Percentiles rank a stretch among this genome's conserved stretches.
phyloP scores from a whole-genome alignment of 2,888 invertebrate species.

The Liopterus haemorrhoidalis region DNA sequence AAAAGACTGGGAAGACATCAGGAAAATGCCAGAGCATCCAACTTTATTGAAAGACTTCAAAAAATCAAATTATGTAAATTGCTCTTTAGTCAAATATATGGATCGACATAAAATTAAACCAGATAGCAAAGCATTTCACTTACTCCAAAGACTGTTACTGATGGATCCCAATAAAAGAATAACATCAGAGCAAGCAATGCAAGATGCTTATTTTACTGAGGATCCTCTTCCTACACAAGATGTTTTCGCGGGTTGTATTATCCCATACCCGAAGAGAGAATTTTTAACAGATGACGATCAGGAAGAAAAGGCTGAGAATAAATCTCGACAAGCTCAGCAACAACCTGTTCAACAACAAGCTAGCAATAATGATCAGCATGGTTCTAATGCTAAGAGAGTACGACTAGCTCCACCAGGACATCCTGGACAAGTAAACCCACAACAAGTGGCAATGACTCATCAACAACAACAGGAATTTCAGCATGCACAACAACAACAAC shows the following conservation, averaged over 20 bases:
- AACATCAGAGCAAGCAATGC: slow-evolving; percentile 96
- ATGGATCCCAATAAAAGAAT: slow-evolving; percentile 98
- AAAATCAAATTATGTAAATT: slow-evolving; percentile 80
- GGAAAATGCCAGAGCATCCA: slow-evolving; percentile 98
- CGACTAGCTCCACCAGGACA: slow-evolving; percentile 53
- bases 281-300: slow-evolving; percentile 96
- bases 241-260: slow-evolving; percentile 89
- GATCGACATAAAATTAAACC: slow-evolving; percentile 91
- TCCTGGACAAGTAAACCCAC: slow-evolving; percentile 43
- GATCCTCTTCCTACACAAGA: slow-evolving; percentile 87
- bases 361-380: slow-evolving; percentile 53
- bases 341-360: slow-evolving; percentile 49
- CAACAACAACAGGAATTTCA: slow-evolving; percentile 40
- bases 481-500: slow-evolving; percentile 49
- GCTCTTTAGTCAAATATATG: slow-evolving; percentile 91
- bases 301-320: slow-evolving; percentile 86
- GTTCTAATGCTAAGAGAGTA: slow-evolving; percentile 58
- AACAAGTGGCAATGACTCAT: slow-evolving; percentile 40
- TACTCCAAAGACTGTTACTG: slow-evolving; percentile 78
- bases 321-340: slow-evolving; percentile 64
- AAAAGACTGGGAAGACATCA: slow-evolving; percentile 98
- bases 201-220: slow-evolving; percentile 92
- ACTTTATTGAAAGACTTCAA: slow-evolving; percentile 95
- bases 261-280: slow-evolving; percentile 97
- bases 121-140: slow-evolving; percentile 84